These are phyloP conservation scores for Neogobius melanostomus DNA, from an alignment of 2,113 vertebrate species.

Conservation along the genomic window DNA sequence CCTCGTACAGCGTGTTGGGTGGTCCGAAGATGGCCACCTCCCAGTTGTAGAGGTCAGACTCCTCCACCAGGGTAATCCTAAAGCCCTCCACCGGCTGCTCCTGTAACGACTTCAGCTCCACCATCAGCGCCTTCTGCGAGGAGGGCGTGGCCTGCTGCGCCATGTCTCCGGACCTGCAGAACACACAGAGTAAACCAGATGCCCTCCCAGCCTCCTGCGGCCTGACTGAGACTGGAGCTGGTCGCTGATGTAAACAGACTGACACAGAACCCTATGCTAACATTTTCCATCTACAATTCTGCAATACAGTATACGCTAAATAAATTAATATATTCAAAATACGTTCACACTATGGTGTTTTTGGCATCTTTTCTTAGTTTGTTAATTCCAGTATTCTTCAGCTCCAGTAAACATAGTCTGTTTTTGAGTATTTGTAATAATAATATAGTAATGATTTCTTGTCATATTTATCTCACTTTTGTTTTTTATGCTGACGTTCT, in stretches of 20 bases:
- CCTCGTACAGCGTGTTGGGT: constrained; percentile 92
- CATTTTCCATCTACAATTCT: no score
- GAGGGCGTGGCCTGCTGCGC: constrained; percentile 96
- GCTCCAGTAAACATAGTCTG: no score
- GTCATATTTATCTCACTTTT: no score
- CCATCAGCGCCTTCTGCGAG: constrained; percentile 95
- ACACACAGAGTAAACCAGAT: background rate
- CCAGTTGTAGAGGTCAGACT: constrained; percentile 95
- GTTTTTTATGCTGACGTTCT: no score
- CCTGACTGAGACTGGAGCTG: background rate
- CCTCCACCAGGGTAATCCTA: constrained; percentile 91
- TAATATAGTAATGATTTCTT: no score
- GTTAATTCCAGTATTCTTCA: no score
- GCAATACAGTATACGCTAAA: no score
- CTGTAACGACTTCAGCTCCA: constrained; percentile 93
- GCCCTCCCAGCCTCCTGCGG: background rate
- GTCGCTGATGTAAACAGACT: background rate
- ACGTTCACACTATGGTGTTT: no score
- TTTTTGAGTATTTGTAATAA: no score
- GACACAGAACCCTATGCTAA: no score
- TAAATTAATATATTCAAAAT: no score
- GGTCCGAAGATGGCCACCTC: constrained; percentile 94
- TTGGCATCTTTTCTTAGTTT: no score
- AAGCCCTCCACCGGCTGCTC: constrained; percentile 95
- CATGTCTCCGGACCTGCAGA: constrained; percentile 71